phyloP scores from a whole-genome alignment of 2,888 invertebrate species.

The Caenorhabditis wallacei region DNA sequence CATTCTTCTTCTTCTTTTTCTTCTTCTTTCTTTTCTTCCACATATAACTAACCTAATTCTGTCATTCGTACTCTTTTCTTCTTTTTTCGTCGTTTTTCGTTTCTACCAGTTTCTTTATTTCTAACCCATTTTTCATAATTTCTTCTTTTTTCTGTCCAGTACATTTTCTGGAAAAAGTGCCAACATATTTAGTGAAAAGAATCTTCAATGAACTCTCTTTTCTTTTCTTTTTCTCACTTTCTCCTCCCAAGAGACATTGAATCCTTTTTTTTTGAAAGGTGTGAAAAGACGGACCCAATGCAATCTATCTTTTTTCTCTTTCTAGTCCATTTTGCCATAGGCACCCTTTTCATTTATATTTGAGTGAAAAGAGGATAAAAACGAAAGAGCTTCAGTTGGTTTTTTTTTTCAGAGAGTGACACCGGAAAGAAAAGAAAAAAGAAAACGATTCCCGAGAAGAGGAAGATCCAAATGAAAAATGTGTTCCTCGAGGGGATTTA shows the following conservation, averaged over 20 bases:
- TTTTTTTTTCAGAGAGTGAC: constrained; percentile 8
- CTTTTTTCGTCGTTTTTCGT: constrained; percentile 45
- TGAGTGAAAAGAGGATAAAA: constrained; percentile 18
- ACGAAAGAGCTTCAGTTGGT: neutral
- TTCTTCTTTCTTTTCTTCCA: constrained; percentile 11
- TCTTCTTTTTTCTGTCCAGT: constrained; percentile 8
- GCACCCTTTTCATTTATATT: constrained; percentile 50
- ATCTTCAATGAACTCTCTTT: constrained; percentile 38
- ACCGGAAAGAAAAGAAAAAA: constrained; percentile 12
- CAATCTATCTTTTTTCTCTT: constrained; percentile 29
- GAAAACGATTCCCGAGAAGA: constrained; percentile 11
- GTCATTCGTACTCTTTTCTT: constrained; percentile 39
- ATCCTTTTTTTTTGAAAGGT: constrained; percentile 42
- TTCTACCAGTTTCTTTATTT: constrained; percentile 39
- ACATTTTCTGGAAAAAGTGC: constrained; percentile 30
- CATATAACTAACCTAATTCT: constrained; percentile 53
- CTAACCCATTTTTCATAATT: constrained; percentile 42
- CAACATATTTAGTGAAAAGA: constrained; percentile 37
- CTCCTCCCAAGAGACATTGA: constrained; percentile 52
- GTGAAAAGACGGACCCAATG: constrained; percentile 40
- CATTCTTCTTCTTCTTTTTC: constrained; percentile 23
- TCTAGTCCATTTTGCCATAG: constrained; percentile 1
- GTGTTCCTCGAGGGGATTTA: constrained; percentile 55
- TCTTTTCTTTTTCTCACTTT: constrained; percentile 32
- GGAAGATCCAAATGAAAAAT: constrained; percentile 57